These are phyloP conservation scores for Acanthochromis polyacanthus DNA, from an alignment of 2,113 vertebrate species.

Conservation along the genomic window DNA sequence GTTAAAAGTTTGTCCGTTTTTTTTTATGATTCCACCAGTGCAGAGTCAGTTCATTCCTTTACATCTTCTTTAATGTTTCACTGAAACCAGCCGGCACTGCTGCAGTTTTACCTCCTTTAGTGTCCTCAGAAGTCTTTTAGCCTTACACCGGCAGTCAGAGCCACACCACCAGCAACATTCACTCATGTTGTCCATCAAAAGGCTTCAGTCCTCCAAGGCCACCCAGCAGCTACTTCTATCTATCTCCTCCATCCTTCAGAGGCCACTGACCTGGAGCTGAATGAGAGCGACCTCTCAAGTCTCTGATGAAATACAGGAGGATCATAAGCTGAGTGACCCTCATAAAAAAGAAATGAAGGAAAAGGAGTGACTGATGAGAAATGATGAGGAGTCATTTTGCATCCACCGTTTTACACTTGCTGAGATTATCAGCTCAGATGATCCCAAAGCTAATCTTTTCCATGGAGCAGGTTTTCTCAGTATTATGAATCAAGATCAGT, in stretches of 20 bases:
- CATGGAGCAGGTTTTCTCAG: too few relatives aligned
- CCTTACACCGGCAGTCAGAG: neutral
- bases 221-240: conserved; percentile 21
- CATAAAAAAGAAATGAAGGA: conserved; percentile 36
- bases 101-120: neutral
- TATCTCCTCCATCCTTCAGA: neutral
- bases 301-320: conserved; percentile 10
- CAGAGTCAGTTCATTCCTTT: neutral
- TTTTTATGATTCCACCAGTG: too few relatives aligned
- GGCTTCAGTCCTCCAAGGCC: conserved; percentile 18
- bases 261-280: conserved; percentile 43
- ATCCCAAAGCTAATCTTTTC: conserved; percentile 11
- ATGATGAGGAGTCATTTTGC: conserved; percentile 8
- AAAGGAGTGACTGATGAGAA: neutral
- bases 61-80: neutral
- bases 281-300: conserved; percentile 11
- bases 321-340: conserved; percentile 25
- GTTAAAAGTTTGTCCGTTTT: too few relatives aligned
- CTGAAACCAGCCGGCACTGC: neutral
- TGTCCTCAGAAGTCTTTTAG: neutral
- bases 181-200: conserved; percentile 38
- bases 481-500: neutral
- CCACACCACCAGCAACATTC: conserved; percentile 2
- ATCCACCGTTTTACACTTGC: conserved; percentile 18
- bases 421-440: conserved; percentile 22